Percentiles rank a stretch among this genome's conserved stretches.
Evolutionary conservation across 2,888 invertebrate genomes (phyloP).

Genomic region (Reticulitermes lucifugus): DNA sequence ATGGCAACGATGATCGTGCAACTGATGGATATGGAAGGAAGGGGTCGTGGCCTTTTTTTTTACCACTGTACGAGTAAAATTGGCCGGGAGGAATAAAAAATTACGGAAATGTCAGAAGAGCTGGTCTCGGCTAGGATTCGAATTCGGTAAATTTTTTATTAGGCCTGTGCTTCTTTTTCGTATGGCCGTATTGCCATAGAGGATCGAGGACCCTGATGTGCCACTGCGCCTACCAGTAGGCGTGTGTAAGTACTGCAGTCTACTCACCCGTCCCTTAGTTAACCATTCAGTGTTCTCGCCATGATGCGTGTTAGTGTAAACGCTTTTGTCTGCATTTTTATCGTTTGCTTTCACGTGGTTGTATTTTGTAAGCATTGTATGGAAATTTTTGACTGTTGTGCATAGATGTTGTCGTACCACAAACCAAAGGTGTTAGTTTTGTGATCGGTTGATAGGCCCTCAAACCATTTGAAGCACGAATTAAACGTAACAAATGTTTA

Average conservation of each 20-base stretch:
- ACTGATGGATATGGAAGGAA: no score
- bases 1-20: no score
- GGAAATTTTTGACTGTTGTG: not conserved
- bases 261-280: not conserved
- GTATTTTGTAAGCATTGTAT: slow-evolving; percentile 6
- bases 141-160: no score
- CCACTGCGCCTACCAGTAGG: not conserved
- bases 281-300: not conserved
- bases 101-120: no score
- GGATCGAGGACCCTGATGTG: not conserved
- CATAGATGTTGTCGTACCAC: not conserved
- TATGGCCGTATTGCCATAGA: no score
- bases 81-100: no score
- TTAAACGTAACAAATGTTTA: no score
- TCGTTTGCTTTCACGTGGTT: not conserved
- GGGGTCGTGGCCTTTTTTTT: no score
- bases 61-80: no score
- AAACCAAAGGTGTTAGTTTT: not conserved
- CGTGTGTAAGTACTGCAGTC: not conserved
- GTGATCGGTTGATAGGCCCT: not conserved
- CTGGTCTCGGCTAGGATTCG: no score
- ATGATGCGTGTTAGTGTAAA: not conserved
- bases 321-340: not conserved
- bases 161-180: no score
- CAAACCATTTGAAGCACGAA: no score